Conservation (phyloP, 1,140 invertebrate species). For the Sesamia nonagrioides region DNA sequence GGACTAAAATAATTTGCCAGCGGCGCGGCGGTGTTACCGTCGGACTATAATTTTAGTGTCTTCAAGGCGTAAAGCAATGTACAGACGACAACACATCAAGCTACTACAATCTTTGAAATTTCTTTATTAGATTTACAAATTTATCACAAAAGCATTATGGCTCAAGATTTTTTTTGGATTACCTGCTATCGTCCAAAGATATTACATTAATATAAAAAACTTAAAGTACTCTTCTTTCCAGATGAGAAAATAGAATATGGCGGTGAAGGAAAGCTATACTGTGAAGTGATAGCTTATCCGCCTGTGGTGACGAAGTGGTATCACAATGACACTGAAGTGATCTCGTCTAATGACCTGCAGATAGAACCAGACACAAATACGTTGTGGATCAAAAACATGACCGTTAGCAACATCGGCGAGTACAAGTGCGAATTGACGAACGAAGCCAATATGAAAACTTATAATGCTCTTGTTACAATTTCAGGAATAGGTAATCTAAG, state of each 20-base stretch:
- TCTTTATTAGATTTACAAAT: too few relatives aligned
- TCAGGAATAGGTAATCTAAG: slow-evolving; percentile 69
- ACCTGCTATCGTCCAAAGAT: too few relatives aligned
- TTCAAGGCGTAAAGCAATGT: too few relatives aligned
- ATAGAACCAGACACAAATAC: slow-evolving; percentile 59
- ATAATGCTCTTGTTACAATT: slow-evolving; percentile 63
- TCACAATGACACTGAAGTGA: slow-evolving; percentile 68
- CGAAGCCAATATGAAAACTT: slow-evolving; percentile 55
- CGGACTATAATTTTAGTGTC: too few relatives aligned
- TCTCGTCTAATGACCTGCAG: slow-evolving; percentile 58
- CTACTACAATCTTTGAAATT: too few relatives aligned
- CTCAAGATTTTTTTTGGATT: too few relatives aligned
- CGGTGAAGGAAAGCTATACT: slow-evolving; percentile 65
- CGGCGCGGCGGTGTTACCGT: too few relatives aligned
- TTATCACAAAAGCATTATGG: too few relatives aligned
- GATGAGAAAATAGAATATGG: slow-evolving; percentile 73
- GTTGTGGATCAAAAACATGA: slow-evolving; percentile 74
- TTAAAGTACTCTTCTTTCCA: slow-evolving; percentile 51
- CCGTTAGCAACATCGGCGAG: slow-evolving; percentile 62
- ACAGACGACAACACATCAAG: too few relatives aligned
- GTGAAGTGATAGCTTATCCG: slow-evolving; percentile 73
- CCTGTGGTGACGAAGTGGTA: slow-evolving; percentile 73
- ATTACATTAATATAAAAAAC: neutral
- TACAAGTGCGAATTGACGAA: slow-evolving; percentile 73
- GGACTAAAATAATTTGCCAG: too few relatives aligned